phyloP scores from a whole-genome alignment of 2,113 vertebrate genomes.

The Rhinogobius similis region DNA sequence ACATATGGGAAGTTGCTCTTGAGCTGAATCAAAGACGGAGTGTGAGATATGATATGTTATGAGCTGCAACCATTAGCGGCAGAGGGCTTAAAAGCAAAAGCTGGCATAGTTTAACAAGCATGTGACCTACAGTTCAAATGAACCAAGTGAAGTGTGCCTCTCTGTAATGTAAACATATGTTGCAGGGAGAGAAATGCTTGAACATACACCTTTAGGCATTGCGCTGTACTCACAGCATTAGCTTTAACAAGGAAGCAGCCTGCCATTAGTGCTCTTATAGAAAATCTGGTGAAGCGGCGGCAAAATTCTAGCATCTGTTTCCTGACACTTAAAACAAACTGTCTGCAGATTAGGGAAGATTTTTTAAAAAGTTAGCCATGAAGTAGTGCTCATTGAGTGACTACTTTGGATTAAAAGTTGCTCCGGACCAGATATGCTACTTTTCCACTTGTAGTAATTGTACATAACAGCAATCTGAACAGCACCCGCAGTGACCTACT shows the following conservation, averaged over 20 bases:
- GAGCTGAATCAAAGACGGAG: slow-evolving; percentile 38
- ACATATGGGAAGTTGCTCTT: slow-evolving; percentile 37
- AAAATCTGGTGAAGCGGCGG: slow-evolving; percentile 18
- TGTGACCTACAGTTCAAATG: slow-evolving; percentile 28
- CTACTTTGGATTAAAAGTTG: slow-evolving; percentile 70
- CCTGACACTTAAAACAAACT: slow-evolving; percentile 51
- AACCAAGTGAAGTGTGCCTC: neutral
- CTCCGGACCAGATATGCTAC: slow-evolving; percentile 66
- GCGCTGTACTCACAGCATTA: slow-evolving; percentile 12
- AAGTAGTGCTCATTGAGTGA: slow-evolving; percentile 58
- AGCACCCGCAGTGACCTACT: slow-evolving; percentile 79
- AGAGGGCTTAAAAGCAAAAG: slow-evolving; percentile 21
- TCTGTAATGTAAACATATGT: slow-evolving; percentile 15
- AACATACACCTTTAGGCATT: slow-evolving; percentile 3
- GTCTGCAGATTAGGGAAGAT: slow-evolving; percentile 33
- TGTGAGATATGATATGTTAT: slow-evolving; percentile 27
- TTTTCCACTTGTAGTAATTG: slow-evolving; percentile 70
- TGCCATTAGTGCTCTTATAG: slow-evolving; percentile 18
- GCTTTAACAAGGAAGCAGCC: neutral
- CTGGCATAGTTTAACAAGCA: slow-evolving; percentile 10
- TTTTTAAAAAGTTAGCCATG: slow-evolving; percentile 35
- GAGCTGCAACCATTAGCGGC: slow-evolving; percentile 8
- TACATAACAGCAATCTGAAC: slow-evolving; percentile 76
- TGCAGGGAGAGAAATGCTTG: slow-evolving; percentile 19
- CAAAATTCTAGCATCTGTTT: slow-evolving; percentile 37